Evolutionary conservation across 2,113 vertebrate species (phyloP), one percentile per base, ranked within the genome.

Genomic region (Eptatretus burgeri): DNA sequence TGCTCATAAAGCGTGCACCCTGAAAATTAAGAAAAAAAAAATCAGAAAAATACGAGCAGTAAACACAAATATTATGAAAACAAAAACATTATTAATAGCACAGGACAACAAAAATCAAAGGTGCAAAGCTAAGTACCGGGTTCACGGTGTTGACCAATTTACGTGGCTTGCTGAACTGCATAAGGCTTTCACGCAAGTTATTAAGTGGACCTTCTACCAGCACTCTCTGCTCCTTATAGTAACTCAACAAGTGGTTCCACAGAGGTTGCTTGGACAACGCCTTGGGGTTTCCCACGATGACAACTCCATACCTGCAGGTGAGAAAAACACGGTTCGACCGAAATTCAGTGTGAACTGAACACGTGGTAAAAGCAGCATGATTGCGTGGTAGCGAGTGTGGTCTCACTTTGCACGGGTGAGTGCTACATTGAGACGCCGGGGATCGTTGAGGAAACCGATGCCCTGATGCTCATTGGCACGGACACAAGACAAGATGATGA

Each of bases 151-250:
- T 98, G 71, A 98, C 87, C 1, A 98, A 80, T 66, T 98, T 98
- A 62, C 89, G 81, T 0, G 91, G 91, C 70, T 98, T 98, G 78
- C 91, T 98, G 78, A 98, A 98, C 73, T 98, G 91, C 91, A 98
- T 98, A 1, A 98, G 83, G 71, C 91, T 98, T 74, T 98, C 91
- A 0, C 91, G 76, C 64, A 98, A 82, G 75, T 98, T 98, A 71
- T 96, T 98, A n/a, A 96, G 79, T 0, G 91, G 91, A 2, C 89
- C 91, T 65, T 98, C 91, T 68, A 95, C 91, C 20, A 98, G 80
- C 3, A 95, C 91, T 70, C 94, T 95, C 75, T 98, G 91, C 71
- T 98, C 91, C 73, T 98, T 98, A 75, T 95, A 98, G 74, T 98
- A 93, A 71, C 93, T 95, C 49, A 98, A 76, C 68, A 98, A 76